Conservation (phyloP, 1,140 invertebrate species). For the Hirudo medicinalis region DNA sequence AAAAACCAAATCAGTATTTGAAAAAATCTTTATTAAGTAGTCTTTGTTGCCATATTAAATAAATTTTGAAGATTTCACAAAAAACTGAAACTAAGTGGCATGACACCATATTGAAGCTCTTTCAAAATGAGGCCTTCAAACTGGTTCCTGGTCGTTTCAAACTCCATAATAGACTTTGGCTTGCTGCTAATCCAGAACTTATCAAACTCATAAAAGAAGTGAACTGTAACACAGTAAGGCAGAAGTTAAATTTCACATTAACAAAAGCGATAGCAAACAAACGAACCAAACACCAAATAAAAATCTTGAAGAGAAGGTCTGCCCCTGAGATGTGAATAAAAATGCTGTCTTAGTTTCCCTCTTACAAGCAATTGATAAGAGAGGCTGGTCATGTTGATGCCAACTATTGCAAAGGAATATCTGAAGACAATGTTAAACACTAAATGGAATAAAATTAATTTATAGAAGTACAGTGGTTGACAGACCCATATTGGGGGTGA, state of each 20-base stretch:
- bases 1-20: not conserved
- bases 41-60: not conserved
- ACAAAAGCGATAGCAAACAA: not conserved
- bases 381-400: constrained; percentile 16
- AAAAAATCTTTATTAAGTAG: not conserved
- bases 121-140: constrained; percentile 20
- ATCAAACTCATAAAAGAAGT: constrained; percentile 15
- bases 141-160: not conserved
- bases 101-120: not conserved
- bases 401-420: constrained; percentile 17
- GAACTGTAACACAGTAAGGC: not conserved
- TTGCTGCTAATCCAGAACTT: constrained; percentile 17
- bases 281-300: constrained; percentile 10
- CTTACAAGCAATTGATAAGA: constrained; percentile 8
- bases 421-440: not conserved
- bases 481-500: constrained; percentile 13
- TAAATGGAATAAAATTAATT: not conserved
- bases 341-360: constrained; percentile 7
- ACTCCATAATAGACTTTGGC: constrained; percentile 7
- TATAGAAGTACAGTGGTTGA: not conserved
- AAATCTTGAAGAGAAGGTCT: constrained; percentile 9
- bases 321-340: not conserved
- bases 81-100: constrained; percentile 9
- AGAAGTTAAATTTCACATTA: not conserved
- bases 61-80: not conserved